These are phyloP conservation scores for Micromesistius poutassou DNA, from an alignment of 2,797 vertebrate genomes.

Conservation along the genomic window DNA sequence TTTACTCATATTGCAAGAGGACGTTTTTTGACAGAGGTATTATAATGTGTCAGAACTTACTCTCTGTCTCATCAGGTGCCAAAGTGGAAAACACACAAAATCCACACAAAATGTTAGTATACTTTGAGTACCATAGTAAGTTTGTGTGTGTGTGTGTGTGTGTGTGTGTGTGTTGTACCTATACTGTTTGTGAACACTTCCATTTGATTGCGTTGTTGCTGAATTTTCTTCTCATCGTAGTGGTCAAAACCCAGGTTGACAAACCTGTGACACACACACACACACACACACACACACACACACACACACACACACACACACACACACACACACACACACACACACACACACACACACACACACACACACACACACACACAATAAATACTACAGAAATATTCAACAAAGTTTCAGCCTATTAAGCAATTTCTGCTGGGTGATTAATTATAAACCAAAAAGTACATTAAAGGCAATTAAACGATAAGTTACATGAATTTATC, in stretches of 20 bases:
- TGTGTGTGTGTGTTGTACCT: conserved; percentile 66
- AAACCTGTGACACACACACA: conserved; percentile 70
- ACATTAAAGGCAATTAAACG: conserved; percentile 2
- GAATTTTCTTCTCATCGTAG: conserved; percentile 62
- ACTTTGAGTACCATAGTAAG: not conserved
- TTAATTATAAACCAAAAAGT: not conserved
- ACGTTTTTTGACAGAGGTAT: not conserved
- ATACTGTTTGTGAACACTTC: conserved; percentile 82
- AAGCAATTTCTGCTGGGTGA: not conserved
- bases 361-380: not conserved
- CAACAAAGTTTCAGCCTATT: not conserved
- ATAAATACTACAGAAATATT: not conserved
- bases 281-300: not conserved
- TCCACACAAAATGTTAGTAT: not conserved
- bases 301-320: conserved; percentile 2
- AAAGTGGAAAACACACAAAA: not conserved
- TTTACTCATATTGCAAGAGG: not conserved
- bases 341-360: not conserved
- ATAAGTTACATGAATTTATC: not conserved
- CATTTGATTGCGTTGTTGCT: conserved; percentile 69
- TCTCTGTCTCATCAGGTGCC: conserved; percentile 1
- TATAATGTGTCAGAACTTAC: conserved; percentile 2
- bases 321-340: not conserved
- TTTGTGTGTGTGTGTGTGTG: not conserved
- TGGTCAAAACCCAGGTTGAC: conserved; percentile 84